A percentile compares a stretch with the other conserved stretches of the same genome.
Evolutionary conservation across 1,140 invertebrate species (phyloP).

Genomic region (Lutraria rhynchaena): DNA sequence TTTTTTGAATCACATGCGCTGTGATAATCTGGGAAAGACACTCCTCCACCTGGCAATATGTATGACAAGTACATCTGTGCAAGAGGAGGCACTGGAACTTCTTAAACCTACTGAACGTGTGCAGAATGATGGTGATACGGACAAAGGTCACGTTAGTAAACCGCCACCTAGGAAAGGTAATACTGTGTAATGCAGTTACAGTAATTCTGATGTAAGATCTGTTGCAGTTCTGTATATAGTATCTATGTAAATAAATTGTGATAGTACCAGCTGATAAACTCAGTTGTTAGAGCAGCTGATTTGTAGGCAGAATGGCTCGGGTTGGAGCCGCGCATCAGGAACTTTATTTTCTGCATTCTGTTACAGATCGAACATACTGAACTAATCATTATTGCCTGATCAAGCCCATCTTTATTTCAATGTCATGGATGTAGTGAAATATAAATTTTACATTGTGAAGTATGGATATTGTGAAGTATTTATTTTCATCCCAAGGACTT

Average conservation of each 20-base stretch:
- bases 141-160: neutral
- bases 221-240: neutral
- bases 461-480: no score
- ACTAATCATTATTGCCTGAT: no score
- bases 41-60: slow-evolving; percentile 76
- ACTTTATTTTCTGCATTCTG: neutral
- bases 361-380: no score
- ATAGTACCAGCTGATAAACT: no score
- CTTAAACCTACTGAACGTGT: slow-evolving; percentile 48
- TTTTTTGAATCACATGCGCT: slow-evolving; percentile 49
- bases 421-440: no score
- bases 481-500: no score
- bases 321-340: no score
- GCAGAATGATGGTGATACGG: slow-evolving; percentile 26
- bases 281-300: no score
- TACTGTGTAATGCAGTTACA: neutral
- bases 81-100: slow-evolving; percentile 69
- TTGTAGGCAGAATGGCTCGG: no score
- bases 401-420: no score
- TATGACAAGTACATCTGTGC: slow-evolving; percentile 69
- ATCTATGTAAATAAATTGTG: no score
- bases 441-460: no score
- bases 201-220: slow-evolving; percentile 7
- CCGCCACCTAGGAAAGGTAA: slow-evolving; percentile 73
- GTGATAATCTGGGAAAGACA: slow-evolving; percentile 59